Evolutionary conservation across 1,140 invertebrate species (phyloP), one percentile per base, ranked within the genome.

Genomic region (Latrodectus geometricus): DNA sequence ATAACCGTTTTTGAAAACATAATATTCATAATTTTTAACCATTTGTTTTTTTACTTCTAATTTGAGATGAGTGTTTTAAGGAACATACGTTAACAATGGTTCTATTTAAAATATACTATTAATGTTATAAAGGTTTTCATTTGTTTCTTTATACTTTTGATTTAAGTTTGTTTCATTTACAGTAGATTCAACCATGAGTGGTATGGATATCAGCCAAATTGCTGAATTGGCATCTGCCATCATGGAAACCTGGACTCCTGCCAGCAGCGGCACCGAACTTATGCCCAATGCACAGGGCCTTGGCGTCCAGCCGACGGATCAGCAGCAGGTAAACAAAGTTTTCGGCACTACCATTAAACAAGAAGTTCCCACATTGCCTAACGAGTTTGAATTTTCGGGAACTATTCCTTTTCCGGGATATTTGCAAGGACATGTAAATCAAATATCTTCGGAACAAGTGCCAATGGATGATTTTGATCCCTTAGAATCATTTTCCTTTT

Each of bases 381-480:
- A 56, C 21, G 82, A 84, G 12, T 84, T 68, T 68, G 72, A 83
- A 15, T 82, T 61, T 61, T 23, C 69, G 5, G 69, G 69, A 15
- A 69, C 69, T 15, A 73, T 73, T 48, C 48, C 73, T 9, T 21
- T 76, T 9, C 82, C 74, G 50, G 73, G 72, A 12, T 84, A 84
- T 54, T 14, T 84, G 9, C 73, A 54, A 11, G 79, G 79, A 35
- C 82, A 84, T 52, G 61, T 69, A 23, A 75, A 68, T 23, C 72
- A 54, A 8, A 12, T 35, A 14, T 20, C 48, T 20, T 54, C 72
- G 8, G 83, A 86, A 65, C 85, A 79, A 52, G 85, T 87, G 69
- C 85, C 85, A 61, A 87, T 87, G 85, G 85, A 87, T 9, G 85
- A 87, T 21, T 66, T 73, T 21, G 85, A 87, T 74, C 85, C 85